phyloP scores from a whole-genome alignment of 2,888 invertebrate species.

The Apomyelois bistriatella region DNA sequence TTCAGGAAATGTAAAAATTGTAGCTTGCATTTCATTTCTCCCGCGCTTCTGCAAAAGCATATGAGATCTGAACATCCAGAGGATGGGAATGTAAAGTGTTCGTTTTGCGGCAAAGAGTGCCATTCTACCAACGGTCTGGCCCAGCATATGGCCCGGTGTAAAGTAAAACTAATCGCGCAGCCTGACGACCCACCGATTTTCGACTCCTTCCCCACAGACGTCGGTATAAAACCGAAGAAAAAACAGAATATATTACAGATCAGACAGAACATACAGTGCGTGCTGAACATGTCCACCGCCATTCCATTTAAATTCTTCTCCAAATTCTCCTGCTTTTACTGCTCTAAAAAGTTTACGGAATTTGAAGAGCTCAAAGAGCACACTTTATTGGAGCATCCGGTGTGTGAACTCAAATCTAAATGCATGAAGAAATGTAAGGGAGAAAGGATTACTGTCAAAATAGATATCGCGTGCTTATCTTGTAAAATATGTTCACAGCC shows the following conservation, averaged over 20 bases:
- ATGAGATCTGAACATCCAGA: constrained; percentile 47
- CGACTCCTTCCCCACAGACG: constrained; percentile 24
- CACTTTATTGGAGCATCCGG: constrained; percentile 50
- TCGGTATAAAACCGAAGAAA: constrained; percentile 34
- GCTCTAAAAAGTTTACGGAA: constrained; percentile 55
- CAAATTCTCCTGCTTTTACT: constrained; percentile 64
- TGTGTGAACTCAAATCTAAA: constrained; percentile 58
- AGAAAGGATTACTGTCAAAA: constrained; percentile 55
- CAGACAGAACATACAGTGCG: constrained; percentile 58
- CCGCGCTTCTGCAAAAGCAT: constrained; percentile 48
- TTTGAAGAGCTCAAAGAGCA: constrained; percentile 60
- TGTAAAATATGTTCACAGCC: constrained; percentile 53
- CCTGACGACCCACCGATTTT: constrained; percentile 23
- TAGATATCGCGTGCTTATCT: constrained; percentile 51
- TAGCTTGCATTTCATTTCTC: constrained; percentile 41
- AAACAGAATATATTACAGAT: constrained; percentile 54
- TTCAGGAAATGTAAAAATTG: constrained; percentile 54
- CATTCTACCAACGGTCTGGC: constrained; percentile 50
- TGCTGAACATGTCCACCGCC: constrained; percentile 67
- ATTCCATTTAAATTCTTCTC: constrained; percentile 65
- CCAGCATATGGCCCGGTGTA: constrained; percentile 54
- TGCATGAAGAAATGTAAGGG: constrained; percentile 65
- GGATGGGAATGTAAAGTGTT: constrained; percentile 45
- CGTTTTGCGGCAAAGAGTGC: constrained; percentile 52
- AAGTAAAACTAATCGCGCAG: constrained; percentile 35